Conservation (phyloP, 1,140 invertebrate genomes). For the Apocrypta bakeri region DNA sequence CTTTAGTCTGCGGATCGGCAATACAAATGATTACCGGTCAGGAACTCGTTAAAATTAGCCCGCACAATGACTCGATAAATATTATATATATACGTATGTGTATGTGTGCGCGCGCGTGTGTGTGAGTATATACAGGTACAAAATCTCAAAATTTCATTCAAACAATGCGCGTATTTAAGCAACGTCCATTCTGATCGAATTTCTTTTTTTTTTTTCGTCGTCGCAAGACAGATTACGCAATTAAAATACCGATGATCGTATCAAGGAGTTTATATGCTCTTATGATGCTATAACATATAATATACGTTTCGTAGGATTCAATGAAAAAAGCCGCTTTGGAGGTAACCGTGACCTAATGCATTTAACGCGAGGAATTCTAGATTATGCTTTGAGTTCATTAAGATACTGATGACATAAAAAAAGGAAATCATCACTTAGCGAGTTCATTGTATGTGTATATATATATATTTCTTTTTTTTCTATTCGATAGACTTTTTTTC, state of each 20-base stretch:
- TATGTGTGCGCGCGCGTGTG: too few relatives aligned
- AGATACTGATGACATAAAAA: constrained; percentile 20
- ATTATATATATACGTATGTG: too few relatives aligned
- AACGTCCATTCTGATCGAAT: too few relatives aligned
- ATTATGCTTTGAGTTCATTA: constrained; percentile 1
- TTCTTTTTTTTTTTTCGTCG: neutral
- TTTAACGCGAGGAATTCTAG: constrained; percentile 35
- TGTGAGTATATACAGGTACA: too few relatives aligned
- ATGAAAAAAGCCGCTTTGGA: constrained; percentile 8
- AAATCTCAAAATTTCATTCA: too few relatives aligned
- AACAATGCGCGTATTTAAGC: neutral
- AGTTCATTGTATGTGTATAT: neutral
- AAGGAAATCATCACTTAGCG: constrained; percentile 3
- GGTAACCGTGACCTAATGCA: constrained; percentile 26
- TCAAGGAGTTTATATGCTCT: neutral
- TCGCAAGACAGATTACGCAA: constrained; percentile 4
- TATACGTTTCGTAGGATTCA: constrained; percentile 2
- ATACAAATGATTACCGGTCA: neutral
- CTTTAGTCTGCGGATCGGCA: neutral
- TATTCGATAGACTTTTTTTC: neutral
- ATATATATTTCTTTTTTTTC: neutral
- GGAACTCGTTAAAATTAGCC: too few relatives aligned
- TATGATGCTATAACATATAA: too few relatives aligned
- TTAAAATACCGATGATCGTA: constrained; percentile 7
- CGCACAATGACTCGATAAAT: neutral